These are phyloP conservation scores for Hirundo rustica DNA, from an alignment of 2,797 vertebrate genomes.

Conservation along the genomic window DNA sequence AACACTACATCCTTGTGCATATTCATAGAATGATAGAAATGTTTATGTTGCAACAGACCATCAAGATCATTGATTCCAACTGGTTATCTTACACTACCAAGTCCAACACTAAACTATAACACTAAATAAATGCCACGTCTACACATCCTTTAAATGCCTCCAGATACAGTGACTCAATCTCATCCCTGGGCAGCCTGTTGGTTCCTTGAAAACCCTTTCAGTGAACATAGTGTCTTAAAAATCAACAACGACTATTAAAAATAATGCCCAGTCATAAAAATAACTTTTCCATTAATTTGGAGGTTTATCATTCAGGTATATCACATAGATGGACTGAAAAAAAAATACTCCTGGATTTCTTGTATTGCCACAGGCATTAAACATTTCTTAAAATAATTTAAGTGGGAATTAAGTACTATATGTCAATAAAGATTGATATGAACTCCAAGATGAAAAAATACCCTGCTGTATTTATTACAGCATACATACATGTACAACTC, in stretches of 20 bases:
- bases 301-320: background rate
- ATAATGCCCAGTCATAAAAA: background rate
- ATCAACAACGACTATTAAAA: background rate
- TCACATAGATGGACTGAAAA: background rate
- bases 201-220: background rate
- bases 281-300: background rate
- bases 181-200: background rate
- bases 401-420: background rate
- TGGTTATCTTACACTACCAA: background rate
- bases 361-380: background rate
- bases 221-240: background rate
- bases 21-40: background rate
- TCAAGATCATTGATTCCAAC: background rate
- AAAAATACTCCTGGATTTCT: background rate
- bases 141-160: background rate
- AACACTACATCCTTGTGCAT: background rate
- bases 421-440: background rate
- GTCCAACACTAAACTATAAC: background rate
- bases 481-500: background rate
- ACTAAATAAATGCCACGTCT: background rate
- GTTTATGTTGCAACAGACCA: background rate
- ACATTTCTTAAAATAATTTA: background rate
- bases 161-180: rapidly evolving
- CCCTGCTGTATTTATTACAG: background rate
- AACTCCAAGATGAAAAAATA: background rate